Evolutionary conservation across 2,888 invertebrate species (phyloP).

Genomic region (Torymus auratus): DNA sequence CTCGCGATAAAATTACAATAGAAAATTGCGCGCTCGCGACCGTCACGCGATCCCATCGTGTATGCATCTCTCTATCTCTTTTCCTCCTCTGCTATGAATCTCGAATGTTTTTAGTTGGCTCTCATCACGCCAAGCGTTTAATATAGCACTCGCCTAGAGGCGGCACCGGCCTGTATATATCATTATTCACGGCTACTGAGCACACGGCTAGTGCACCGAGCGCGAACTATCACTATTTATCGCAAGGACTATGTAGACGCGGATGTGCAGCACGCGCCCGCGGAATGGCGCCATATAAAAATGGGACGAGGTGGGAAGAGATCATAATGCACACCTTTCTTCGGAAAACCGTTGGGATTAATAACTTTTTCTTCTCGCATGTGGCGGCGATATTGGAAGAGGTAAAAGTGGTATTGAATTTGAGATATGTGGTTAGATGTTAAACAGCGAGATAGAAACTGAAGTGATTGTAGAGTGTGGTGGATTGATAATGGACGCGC

Average conservation of each 20-base stretch:
- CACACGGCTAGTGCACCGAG: neutral
- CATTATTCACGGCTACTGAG: slow-evolving; percentile 45
- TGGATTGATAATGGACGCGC: too few relatives aligned
- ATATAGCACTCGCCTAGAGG: neutral
- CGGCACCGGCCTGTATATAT: slow-evolving; percentile 5
- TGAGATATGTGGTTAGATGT: too few relatives aligned
- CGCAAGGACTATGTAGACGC: slow-evolving; percentile 12
- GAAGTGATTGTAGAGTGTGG: too few relatives aligned
- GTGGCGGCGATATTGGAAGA: neutral
- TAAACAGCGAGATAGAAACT: too few relatives aligned
- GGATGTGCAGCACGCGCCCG: slow-evolving; percentile 28
- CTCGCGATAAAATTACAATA: slow-evolving; percentile 12
- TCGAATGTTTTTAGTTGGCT: neutral
- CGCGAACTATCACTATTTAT: neutral
- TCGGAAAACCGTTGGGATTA: slow-evolving; percentile 1
- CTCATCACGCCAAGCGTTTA: slow-evolving; percentile 47
- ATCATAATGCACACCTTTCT: slow-evolving; percentile 44
- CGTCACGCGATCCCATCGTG: slow-evolving; percentile 25
- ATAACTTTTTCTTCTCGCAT: slow-evolving; percentile 27
- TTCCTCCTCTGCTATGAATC: neutral
- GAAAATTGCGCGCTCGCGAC: slow-evolving; percentile 16
- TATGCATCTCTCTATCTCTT: too few relatives aligned
- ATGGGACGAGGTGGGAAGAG: slow-evolving; percentile 22
- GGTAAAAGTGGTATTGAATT: too few relatives aligned
- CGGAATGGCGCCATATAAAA: neutral